A percentile compares a stretch with the other conserved stretches of the same genome.
phyloP scores from a whole-genome alignment of 1,140 invertebrate genomes.

The Mizuhopecten yessoensis region DNA sequence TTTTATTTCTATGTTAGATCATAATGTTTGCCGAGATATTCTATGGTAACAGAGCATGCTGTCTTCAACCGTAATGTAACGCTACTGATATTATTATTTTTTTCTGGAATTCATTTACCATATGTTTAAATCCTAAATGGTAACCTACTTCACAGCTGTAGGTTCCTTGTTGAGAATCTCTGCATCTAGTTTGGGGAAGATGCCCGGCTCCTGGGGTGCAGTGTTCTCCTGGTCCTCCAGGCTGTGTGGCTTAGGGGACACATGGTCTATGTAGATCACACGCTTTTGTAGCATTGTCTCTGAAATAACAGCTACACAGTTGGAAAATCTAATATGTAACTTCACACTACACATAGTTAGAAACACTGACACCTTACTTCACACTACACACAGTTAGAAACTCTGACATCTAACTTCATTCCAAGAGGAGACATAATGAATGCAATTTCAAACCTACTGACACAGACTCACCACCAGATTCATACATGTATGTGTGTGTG shows the following conservation, averaged over 20 bases:
- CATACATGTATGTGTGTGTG: no score
- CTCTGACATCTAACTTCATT: no score
- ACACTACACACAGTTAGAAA: no score
- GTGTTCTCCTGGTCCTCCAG: conserved; percentile 83
- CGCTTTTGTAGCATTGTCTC: conserved; percentile 89
- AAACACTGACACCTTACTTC: no score
- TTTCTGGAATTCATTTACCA: no score
- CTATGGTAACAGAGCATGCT: no score
- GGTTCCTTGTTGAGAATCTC: conserved; percentile 91
- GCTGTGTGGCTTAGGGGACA: conserved; percentile 89
- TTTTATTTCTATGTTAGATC: background rate
- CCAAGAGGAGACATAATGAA: no score
- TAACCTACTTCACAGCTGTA: conserved; percentile 85
- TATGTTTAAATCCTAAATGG: conserved; percentile 42
- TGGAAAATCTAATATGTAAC: background rate
- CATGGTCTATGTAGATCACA: conserved; percentile 90
- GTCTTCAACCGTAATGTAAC: no score
- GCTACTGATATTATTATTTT: no score
- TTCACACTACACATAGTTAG: no score
- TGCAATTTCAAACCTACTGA: no score
- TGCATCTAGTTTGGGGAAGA: conserved; percentile 91
- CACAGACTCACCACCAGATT: no score
- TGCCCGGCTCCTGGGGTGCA: conserved; percentile 74
- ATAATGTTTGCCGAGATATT: background rate
- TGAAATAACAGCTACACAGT: conserved; percentile 67